Percentiles rank a stretch among this genome's conserved stretches.
Conservation (phyloP, 2,888 invertebrate species). For the Isotomurus palustris region DNA sequence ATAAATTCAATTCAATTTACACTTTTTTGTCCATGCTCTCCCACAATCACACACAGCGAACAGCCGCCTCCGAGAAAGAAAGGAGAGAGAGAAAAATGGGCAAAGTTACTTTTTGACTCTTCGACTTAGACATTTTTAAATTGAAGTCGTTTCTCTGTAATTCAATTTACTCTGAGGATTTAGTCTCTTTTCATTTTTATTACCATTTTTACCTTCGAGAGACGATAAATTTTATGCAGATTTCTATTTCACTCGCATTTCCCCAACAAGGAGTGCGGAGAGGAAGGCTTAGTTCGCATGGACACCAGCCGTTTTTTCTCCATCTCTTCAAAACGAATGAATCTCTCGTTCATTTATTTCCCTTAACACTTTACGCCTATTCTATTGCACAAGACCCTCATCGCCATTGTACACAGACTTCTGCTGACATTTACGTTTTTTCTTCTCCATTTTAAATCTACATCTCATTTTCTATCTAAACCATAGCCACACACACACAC, state of each 20-base stretch:
- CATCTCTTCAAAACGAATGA: background rate
- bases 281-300: background rate
- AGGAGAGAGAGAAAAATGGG: slow-evolving; percentile 16
- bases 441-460: background rate
- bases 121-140: slow-evolving; percentile 44
- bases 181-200: slow-evolving; percentile 47
- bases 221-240: slow-evolving; percentile 48
- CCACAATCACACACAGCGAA: slow-evolving; percentile 9
- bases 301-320: background rate
- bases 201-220: slow-evolving; percentile 47
- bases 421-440: slow-evolving; percentile 5
- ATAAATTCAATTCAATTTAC: slow-evolving; percentile 47
- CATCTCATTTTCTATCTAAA: background rate
- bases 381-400: background rate
- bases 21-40: slow-evolving; percentile 15
- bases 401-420: slow-evolving; percentile 2
- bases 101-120: slow-evolving; percentile 8
- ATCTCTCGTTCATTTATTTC: slow-evolving; percentile 13
- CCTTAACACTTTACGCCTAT: slow-evolving; percentile 5
- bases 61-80: background rate
- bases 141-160: slow-evolving; percentile 47
- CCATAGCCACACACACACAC: background rate
- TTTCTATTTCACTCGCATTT: slow-evolving; percentile 46
- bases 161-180: slow-evolving; percentile 47
- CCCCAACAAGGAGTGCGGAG: background rate